These are phyloP conservation scores for Perca flavescens DNA, from an alignment of 2,113 vertebrate species.

Conservation along the genomic window DNA sequence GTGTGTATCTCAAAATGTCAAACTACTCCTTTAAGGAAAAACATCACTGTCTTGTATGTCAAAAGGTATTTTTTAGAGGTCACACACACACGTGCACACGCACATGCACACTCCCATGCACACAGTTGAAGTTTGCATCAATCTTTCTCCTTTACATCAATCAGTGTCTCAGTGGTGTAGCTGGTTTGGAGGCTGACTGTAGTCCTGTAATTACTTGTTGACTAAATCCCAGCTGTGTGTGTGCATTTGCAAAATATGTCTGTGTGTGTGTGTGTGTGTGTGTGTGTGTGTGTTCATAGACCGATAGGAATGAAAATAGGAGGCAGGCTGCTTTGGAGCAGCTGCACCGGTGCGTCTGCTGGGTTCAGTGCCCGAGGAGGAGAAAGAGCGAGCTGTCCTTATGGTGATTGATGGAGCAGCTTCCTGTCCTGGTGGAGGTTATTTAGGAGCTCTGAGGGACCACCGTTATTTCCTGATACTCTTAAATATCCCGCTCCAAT, in stretches of 20 bases:
- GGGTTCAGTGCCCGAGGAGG: slow-evolving; percentile 46
- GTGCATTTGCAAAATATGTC: slow-evolving; percentile 44
- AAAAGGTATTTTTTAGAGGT: background rate
- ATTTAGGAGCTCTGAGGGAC: slow-evolving; percentile 63
- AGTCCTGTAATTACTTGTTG: slow-evolving; percentile 71
- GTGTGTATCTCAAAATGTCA: background rate
- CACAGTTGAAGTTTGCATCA: slow-evolving; percentile 30
- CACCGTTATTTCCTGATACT: slow-evolving; percentile 64
- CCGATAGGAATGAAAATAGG: slow-evolving; percentile 74
- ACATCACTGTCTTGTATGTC: background rate
- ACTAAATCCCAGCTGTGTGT: slow-evolving; percentile 60
- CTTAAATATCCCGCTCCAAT: slow-evolving; percentile 51
- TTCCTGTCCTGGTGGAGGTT: slow-evolving; percentile 69
- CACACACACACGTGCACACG: background rate
- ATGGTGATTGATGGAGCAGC: slow-evolving; percentile 66
- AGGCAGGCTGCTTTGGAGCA: slow-evolving; percentile 59
- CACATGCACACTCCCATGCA: background rate
- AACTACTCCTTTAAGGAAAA: background rate
- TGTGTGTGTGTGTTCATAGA: slow-evolving; percentile 44
- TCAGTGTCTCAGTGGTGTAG: slow-evolving; percentile 44
- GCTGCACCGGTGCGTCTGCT: slow-evolving; percentile 45
- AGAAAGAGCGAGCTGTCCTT: slow-evolving; percentile 46
- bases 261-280: background rate
- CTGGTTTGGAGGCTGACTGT: slow-evolving; percentile 45
- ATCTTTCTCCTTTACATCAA: slow-evolving; percentile 51